A percentile compares a stretch with the other conserved stretches of the same genome.
Evolutionary conservation across 64 coral and sea anemone species (phyloP).

Genomic region (Pocillopora verrucosa): DNA sequence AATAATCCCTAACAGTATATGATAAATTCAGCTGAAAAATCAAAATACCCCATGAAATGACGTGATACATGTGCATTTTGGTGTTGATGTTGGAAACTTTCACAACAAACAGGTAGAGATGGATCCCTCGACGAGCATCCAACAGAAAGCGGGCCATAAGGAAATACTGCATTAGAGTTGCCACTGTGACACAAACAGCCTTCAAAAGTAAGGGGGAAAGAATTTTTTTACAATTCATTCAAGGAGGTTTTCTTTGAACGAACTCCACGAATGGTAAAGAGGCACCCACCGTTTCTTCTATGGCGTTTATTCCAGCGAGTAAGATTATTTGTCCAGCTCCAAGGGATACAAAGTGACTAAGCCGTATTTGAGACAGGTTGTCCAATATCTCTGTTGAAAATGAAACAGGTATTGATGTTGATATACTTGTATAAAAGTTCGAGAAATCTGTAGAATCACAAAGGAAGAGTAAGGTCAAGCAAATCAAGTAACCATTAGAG

Average conservation of each 20-base stretch:
- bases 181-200: constrained; percentile 29
- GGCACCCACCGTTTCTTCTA: not conserved
- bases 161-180: constrained; percentile 53
- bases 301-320: constrained; percentile 37
- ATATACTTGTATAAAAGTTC: too few relatives aligned
- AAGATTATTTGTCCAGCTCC: constrained; percentile 55
- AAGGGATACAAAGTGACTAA: too few relatives aligned
- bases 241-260: not conserved
- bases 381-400: constrained; percentile 24
- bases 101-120: too few relatives aligned
- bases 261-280: not conserved
- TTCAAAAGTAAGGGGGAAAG: not conserved
- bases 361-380: constrained; percentile 45
- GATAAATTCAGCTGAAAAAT: too few relatives aligned
- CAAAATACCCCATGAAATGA: constrained; percentile 40
- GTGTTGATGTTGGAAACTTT: too few relatives aligned
- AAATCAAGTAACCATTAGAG: too few relatives aligned
- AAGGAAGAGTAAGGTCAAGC: too few relatives aligned
- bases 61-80: too few relatives aligned
- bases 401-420: not conserved
- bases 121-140: constrained; percentile 66
- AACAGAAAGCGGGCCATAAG: constrained; percentile 49
- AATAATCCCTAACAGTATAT: too few relatives aligned
- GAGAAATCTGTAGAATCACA: too few relatives aligned
- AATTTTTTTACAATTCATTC: not conserved